Evolutionary conservation across 2,797 vertebrate genomes (phyloP).

Genomic region (Myripristis jacobus): DNA sequence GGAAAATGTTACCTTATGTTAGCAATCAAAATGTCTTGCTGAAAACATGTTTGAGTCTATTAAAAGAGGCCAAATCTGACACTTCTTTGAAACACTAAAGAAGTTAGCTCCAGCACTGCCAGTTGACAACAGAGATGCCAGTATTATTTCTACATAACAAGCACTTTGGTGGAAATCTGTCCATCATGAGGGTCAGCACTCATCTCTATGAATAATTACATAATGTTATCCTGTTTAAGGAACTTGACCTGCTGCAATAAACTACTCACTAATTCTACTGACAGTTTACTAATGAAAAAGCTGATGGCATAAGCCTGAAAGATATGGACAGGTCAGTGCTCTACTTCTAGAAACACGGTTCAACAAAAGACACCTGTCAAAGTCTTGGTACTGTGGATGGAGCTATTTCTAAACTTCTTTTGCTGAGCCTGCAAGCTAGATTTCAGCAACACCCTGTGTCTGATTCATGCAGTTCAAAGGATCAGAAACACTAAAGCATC

Average conservation of each 20-base stretch:
- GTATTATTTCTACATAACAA: background rate
- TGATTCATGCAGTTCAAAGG: slow-evolving; percentile 14
- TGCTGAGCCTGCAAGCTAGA: background rate
- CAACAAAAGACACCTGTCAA: slow-evolving; percentile 36
- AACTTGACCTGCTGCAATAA: slow-evolving; percentile 23
- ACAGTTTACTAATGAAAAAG: slow-evolving; percentile 55
- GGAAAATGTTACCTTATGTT: background rate
- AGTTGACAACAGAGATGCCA: slow-evolving; percentile 12
- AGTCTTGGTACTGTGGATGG: slow-evolving; percentile 4
- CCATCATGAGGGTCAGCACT: slow-evolving; percentile 16
- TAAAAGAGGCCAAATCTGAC: background rate
- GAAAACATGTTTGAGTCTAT: background rate
- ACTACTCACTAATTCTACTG: slow-evolving; percentile 44
- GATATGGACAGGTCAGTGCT: slow-evolving; percentile 35
- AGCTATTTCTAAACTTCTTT: slow-evolving; percentile 13
- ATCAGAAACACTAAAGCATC: too few species aligned
- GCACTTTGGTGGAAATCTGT: slow-evolving; percentile 18
- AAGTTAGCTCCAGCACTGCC: background rate
- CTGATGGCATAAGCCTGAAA: slow-evolving; percentile 54
- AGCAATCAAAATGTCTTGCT: background rate
- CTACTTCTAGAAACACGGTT: slow-evolving; percentile 40
- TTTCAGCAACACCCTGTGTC: slow-evolving; percentile 21
- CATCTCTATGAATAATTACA: slow-evolving; percentile 41
- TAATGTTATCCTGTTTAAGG: slow-evolving; percentile 16
- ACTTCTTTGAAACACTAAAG: slow-evolving; percentile 2